A percentile compares a stretch with the other conserved stretches of the same genome.
phyloP scores from a whole-genome alignment of 2,113 vertebrate genomes.

The Globicephala melas region DNA sequence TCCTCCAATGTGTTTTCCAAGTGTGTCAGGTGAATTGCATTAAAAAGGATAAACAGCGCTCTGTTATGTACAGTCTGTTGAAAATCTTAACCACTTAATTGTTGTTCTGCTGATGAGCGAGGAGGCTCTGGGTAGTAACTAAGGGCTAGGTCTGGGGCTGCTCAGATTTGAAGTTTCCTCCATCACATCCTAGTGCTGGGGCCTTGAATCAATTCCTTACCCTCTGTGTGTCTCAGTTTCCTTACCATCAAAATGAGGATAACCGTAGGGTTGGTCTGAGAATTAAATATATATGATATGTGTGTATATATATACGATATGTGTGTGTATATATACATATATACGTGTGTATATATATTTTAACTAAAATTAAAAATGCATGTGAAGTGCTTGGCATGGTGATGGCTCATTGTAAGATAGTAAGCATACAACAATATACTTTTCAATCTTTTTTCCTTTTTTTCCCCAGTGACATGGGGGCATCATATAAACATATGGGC shows the following conservation, averaged over 20 bases:
- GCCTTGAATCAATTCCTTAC: not conserved
- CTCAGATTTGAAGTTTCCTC: not conserved
- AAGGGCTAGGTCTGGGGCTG: constrained; percentile 24
- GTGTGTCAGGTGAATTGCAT: constrained; percentile 62
- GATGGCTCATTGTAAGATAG: not conserved
- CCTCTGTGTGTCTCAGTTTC: not conserved
- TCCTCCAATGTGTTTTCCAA: constrained; percentile 55
- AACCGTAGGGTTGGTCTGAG: not conserved
- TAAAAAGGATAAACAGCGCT: constrained; percentile 67
- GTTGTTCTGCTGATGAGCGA: constrained; percentile 55
- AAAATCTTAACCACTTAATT: constrained; percentile 68
- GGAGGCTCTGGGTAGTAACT: constrained; percentile 31
- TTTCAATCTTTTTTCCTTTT: not conserved
- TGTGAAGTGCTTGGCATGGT: not conserved
- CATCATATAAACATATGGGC: not conserved
- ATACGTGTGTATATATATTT: not conserved
- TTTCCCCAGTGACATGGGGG: not conserved
- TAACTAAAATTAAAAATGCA: not conserved
- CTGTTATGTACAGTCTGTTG: constrained; percentile 4
- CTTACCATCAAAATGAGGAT: not conserved
- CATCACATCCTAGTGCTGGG: not conserved
- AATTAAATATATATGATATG: not conserved
- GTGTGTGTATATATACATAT: not conserved
- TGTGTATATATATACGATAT: not conserved
- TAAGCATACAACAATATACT: not conserved